phyloP scores from a whole-genome alignment of 1,140 invertebrate genomes.

The Capitella teleta region DNA sequence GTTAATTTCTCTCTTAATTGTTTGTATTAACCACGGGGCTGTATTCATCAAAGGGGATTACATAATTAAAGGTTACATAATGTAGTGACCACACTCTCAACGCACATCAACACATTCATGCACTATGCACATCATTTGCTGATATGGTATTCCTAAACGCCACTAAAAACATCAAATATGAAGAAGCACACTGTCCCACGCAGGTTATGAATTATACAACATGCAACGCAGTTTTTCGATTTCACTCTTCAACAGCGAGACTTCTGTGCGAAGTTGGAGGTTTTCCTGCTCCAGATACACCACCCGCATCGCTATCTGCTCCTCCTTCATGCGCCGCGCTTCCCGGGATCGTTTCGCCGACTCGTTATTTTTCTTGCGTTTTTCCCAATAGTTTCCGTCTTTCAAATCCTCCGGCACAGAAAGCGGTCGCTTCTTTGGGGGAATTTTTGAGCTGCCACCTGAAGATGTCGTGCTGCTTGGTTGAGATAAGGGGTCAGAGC shows the following conservation, averaged over 20 bases:
- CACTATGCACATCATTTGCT: no score
- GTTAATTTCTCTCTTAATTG: no score
- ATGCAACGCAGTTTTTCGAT: slow-evolving; percentile 40
- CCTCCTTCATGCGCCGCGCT: slow-evolving; percentile 47
- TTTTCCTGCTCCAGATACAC: slow-evolving; percentile 76
- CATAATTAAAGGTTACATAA: no score
- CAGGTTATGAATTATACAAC: no score
- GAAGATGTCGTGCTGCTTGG: background rate
- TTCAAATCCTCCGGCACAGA: slow-evolving; percentile 48
- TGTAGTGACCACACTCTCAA: no score
- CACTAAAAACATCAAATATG: no score
- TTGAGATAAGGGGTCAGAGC: no score
- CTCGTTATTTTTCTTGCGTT: slow-evolving; percentile 42
- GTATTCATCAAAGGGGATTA: no score
- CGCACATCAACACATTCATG: no score
- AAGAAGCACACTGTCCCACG: no score
- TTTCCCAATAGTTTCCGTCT: slow-evolving; percentile 40
- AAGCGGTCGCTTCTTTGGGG: slow-evolving; percentile 27
- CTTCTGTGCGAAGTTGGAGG: slow-evolving; percentile 51
- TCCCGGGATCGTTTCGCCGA: slow-evolving; percentile 42
- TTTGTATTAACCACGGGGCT: no score
- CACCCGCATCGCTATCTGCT: slow-evolving; percentile 78
- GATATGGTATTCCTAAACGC: no score
- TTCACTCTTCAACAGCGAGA: slow-evolving; percentile 52
- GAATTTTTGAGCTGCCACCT: slow-evolving; percentile 7